phyloP scores from a whole-genome alignment of 2,113 vertebrate species.

The Oncorhynchus gorbuscha region DNA sequence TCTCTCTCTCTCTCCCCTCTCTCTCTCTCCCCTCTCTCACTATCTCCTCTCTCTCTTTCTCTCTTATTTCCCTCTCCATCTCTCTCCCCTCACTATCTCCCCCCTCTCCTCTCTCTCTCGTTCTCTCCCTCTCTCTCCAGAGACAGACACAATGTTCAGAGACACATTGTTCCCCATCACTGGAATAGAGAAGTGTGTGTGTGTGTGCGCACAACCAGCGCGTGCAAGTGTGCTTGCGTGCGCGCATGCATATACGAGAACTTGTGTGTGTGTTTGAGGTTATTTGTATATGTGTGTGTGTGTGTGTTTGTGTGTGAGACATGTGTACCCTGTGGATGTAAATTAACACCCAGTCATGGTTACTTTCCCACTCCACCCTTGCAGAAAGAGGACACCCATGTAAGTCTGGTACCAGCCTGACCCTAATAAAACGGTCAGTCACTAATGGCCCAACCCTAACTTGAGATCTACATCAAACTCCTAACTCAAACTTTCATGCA shows the following conservation, averaged over 20 bases:
- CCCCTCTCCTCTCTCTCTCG: not conserved
- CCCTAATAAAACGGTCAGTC: slow-evolving; percentile 42
- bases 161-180: slow-evolving; percentile 25
- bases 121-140: too few species aligned
- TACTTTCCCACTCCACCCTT: slow-evolving; percentile 57
- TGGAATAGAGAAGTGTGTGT: slow-evolving; percentile 13
- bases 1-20: slow-evolving; percentile 30
- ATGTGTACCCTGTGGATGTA: not conserved
- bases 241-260: not conserved
- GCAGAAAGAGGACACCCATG: slow-evolving; percentile 84
- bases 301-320: slow-evolving; percentile 18
- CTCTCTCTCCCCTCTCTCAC: slow-evolving; percentile 35
- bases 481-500: slow-evolving; percentile 6
- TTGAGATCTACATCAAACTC: not conserved
- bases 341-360: slow-evolving; percentile 59
- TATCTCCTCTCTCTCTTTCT: slow-evolving; percentile 33
- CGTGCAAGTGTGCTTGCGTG: slow-evolving; percentile 20
- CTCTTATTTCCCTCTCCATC: slow-evolving; percentile 7
- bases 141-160: slow-evolving; percentile 22
- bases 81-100: slow-evolving; percentile 33
- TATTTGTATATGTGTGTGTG: slow-evolving; percentile 5
- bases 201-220: not conserved
- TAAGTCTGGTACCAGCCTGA: slow-evolving; percentile 68
- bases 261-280: not conserved
- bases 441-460: not conserved